These are phyloP conservation scores for Kradibia gibbosae DNA, from an alignment of 1,140 invertebrate species.

Conservation along the genomic window DNA sequence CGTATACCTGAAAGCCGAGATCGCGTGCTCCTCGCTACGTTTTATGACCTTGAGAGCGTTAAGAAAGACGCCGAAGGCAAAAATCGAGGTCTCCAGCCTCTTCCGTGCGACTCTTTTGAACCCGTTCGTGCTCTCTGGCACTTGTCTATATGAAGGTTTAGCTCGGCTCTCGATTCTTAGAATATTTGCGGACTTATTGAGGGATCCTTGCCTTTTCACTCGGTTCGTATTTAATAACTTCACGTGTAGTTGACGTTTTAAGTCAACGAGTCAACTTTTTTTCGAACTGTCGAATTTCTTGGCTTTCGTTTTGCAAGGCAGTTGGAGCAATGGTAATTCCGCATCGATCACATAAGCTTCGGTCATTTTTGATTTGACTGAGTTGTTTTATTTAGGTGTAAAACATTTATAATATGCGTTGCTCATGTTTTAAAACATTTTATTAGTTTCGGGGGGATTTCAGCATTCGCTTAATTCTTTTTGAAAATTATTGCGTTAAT, in stretches of 20 bases:
- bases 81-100: slow-evolving; percentile 38
- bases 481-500: neutral
- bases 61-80: slow-evolving; percentile 24
- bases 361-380: neutral
- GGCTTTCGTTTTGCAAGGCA: neutral
- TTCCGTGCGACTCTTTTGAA: slow-evolving; percentile 43
- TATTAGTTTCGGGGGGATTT: neutral
- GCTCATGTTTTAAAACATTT: neutral
- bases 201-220: slow-evolving; percentile 2
- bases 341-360: neutral
- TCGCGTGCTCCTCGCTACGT: slow-evolving; percentile 36
- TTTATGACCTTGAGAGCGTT: slow-evolving; percentile 29
- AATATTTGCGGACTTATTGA: slow-evolving; percentile 19
- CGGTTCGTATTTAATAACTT: slow-evolving; percentile 32
- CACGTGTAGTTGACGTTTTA: slow-evolving; percentile 32
- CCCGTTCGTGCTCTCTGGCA: slow-evolving; percentile 36
- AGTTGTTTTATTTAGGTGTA: neutral
- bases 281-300: slow-evolving; percentile 11
- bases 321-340: neutral
- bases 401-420: neutral
- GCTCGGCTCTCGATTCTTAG: slow-evolving; percentile 31
- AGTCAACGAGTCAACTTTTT: slow-evolving; percentile 32
- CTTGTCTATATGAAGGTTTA: slow-evolving; percentile 29
- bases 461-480: neutral
- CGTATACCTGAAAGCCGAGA: slow-evolving; percentile 29